Conservation (phyloP, 2,113 vertebrate species). For the Promerops cafer region DNA sequence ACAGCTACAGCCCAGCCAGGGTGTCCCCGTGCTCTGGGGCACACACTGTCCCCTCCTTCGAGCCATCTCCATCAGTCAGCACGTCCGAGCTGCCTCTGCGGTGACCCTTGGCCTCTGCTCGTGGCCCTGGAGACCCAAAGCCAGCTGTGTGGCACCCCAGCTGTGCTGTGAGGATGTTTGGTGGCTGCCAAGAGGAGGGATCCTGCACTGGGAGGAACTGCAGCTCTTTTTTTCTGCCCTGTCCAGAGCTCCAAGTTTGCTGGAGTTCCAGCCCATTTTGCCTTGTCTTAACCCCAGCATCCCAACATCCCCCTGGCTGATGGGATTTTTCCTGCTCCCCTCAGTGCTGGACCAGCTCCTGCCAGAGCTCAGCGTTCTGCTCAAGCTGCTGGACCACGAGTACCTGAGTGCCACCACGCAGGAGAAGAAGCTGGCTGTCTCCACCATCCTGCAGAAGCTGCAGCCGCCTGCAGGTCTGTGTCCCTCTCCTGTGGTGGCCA, state of each 20-base stretch:
- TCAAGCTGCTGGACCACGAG: constrained; percentile 92
- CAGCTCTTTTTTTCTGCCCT: background rate
- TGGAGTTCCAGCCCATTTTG: background rate
- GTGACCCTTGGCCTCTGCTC: background rate
- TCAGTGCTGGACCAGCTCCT: constrained; percentile 89
- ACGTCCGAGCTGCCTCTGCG: background rate
- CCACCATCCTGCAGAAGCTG: constrained; percentile 85
- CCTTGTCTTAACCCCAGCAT: background rate
- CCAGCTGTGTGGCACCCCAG: background rate
- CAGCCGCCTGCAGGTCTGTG: constrained; percentile 82
- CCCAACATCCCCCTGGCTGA: background rate
- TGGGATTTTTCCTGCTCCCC: background rate
- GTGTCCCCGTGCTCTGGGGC: background rate
- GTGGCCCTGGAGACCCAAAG: background rate
- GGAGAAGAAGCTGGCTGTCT: constrained; percentile 89
- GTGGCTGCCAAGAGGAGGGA: background rate
- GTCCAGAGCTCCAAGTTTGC: background rate
- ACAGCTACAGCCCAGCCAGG: background rate
- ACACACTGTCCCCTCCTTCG: background rate
- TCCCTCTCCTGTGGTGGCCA: rapidly evolving
- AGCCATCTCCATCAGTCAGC: background rate
- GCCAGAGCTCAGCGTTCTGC: constrained; percentile 83
- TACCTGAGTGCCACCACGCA: constrained; percentile 85
- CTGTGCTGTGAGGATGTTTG: rapidly evolving
- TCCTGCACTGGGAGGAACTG: background rate